Percentiles rank a stretch among this genome's conserved stretches.
These are phyloP conservation scores for Caprella mutica DNA, from an alignment of 2,888 invertebrate genomes.

Conservation along the genomic window DNA sequence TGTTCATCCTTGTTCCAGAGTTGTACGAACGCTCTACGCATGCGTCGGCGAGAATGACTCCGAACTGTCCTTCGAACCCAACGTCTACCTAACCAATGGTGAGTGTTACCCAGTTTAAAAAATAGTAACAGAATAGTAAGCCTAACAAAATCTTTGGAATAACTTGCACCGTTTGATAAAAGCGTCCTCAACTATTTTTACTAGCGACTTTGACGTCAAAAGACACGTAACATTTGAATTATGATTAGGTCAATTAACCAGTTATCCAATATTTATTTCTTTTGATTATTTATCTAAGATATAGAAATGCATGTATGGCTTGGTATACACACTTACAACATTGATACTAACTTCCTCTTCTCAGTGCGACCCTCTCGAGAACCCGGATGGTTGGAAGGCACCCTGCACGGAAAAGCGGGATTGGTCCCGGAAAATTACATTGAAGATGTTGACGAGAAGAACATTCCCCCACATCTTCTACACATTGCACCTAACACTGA, in stretches of 20 bases:
- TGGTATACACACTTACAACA: neutral
- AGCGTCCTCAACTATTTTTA: too few relatives aligned
- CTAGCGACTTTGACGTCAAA: too few relatives aligned
- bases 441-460: conserved; percentile 47
- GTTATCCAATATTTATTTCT: neutral
- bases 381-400: conserved; percentile 96
- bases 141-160: too few relatives aligned
- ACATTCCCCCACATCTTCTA: conserved; percentile 31
- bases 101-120: conserved; percentile 41
- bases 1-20: conserved; percentile 46
- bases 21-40: conserved; percentile 87
- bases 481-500: conserved; percentile 48
- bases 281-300: neutral
- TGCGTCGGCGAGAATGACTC: conserved; percentile 94
- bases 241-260: too few relatives aligned
- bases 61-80: conserved; percentile 94
- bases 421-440: conserved; percentile 95
- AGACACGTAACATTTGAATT: too few relatives aligned
- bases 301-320: neutral
- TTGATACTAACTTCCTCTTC: conserved; percentile 37
- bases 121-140: too few relatives aligned
- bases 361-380: conserved; percentile 79
- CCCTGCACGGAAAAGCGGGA: conserved; percentile 78
- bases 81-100: conserved; percentile 96
- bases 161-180: too few relatives aligned